Conservation (phyloP, 2,888 invertebrate genomes). For the Lacanobia wlatinum region DNA sequence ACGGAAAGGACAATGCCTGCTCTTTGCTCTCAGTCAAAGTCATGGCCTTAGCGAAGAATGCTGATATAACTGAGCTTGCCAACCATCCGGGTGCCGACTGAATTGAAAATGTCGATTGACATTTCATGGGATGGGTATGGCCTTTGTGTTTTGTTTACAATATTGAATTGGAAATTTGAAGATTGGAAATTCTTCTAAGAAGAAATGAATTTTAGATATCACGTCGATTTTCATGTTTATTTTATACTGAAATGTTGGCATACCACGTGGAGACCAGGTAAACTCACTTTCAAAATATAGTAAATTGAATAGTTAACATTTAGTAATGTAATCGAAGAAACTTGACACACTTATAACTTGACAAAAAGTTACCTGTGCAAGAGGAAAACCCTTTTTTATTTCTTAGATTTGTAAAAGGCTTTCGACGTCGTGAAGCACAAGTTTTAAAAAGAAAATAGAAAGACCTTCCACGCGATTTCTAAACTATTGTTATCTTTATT, state of each 20-base stretch:
- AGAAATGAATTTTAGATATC: not conserved
- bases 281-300: not conserved
- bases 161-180: conserved; percentile 1
- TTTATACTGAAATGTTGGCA: too few relatives aligned
- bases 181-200: not conserved
- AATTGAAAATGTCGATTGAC: conserved; percentile 42
- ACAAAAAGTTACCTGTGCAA: too few relatives aligned
- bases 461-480: conserved; percentile 20
- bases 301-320: not conserved
- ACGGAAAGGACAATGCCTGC: conserved; percentile 54
- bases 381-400: not conserved
- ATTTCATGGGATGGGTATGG: conserved; percentile 36
- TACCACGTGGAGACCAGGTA: not conserved
- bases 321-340: not conserved
- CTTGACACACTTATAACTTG: too few relatives aligned
- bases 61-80: conserved; percentile 40
- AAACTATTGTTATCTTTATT: conserved; percentile 24
- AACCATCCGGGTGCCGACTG: conserved; percentile 44
- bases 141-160: conserved; percentile 39
- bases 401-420: conserved; percentile 30
- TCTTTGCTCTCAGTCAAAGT: conserved; percentile 63
- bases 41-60: conserved; percentile 51
- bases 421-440: conserved; percentile 14
- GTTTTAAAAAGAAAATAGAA: not conserved
- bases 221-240: not conserved